A percentile compares a stretch with the other conserved stretches of the same genome.
These are phyloP conservation scores for Polydrusus pterygomalis DNA, from an alignment of 2,888 invertebrate genomes.

Conservation along the genomic window DNA sequence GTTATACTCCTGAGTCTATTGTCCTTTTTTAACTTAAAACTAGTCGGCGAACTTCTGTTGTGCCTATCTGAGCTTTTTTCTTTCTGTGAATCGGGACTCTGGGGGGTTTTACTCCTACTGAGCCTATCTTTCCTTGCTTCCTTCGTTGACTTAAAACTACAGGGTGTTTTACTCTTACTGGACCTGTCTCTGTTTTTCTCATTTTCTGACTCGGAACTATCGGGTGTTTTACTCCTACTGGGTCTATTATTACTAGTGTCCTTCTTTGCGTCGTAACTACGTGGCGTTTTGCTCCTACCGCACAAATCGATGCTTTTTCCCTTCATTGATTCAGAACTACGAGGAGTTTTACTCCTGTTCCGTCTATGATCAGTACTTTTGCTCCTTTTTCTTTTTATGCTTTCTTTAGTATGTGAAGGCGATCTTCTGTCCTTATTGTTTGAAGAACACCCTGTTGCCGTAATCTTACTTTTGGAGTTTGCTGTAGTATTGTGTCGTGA, in stretches of 20 bases:
- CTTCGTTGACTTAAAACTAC: too few relatives aligned
- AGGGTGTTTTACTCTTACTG: background rate
- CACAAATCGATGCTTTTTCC: background rate
- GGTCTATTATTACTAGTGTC: too few relatives aligned
- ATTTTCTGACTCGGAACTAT: too few relatives aligned
- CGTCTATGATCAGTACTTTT: background rate
- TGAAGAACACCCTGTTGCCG: background rate
- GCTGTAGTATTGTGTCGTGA: background rate
- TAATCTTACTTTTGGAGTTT: background rate
- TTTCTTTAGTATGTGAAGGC: background rate
- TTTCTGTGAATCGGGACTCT: background rate
- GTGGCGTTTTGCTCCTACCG: background rate
- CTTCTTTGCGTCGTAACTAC: background rate
- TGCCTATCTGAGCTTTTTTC: too few relatives aligned
- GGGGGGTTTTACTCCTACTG: background rate
- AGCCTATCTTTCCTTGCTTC: background rate
- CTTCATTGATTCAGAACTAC: background rate
- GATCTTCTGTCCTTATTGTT: background rate
- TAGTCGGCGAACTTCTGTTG: too few relatives aligned
- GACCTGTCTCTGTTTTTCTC: background rate
- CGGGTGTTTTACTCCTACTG: too few relatives aligned
- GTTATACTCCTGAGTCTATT: too few relatives aligned
- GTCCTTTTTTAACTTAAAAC: too few relatives aligned
- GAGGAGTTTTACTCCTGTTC: background rate
- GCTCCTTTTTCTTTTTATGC: background rate